A percentile compares a stretch with the other conserved stretches of the same genome.
phyloP scores from a whole-genome alignment of 2,113 vertebrate species.

The Pimephales promelas region DNA sequence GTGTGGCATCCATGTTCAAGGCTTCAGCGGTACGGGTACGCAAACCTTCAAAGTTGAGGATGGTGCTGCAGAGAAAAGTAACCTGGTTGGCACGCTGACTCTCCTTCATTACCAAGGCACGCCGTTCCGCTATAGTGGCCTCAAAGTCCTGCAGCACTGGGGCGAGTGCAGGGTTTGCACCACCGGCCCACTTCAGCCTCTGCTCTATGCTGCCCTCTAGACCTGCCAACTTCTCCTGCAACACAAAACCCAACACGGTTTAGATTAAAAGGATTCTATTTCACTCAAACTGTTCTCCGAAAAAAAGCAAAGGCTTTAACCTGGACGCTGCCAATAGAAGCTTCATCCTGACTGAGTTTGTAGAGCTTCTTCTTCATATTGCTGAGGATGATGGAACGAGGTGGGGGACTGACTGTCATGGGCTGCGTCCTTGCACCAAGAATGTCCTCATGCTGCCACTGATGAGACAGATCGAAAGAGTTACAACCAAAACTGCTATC shows the following conservation, averaged over 20 bases:
- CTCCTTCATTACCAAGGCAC: slow-evolving; percentile 89
- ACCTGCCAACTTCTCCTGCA: slow-evolving; percentile 89
- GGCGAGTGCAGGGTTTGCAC: slow-evolving; percentile 92
- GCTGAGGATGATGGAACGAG: slow-evolving; percentile 90
- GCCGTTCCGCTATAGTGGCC: slow-evolving; percentile 91
- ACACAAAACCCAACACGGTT: background rate
- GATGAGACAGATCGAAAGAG: background rate
- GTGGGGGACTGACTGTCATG: slow-evolving; percentile 88
- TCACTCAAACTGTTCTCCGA: background rate
- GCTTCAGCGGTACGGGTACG: slow-evolving; percentile 92
- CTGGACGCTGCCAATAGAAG: slow-evolving; percentile 88
- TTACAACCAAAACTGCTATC: background rate
- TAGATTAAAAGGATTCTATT: background rate
- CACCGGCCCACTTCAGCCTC: slow-evolving; percentile 97
- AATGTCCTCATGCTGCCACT: slow-evolving; percentile 98
- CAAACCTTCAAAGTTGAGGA: slow-evolving; percentile 94
- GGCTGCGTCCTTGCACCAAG: slow-evolving; percentile 88
- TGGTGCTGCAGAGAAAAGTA: slow-evolving; percentile 96
- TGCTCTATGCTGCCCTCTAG: slow-evolving; percentile 98
- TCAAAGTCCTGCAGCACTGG: slow-evolving; percentile 98
- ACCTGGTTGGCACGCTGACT: slow-evolving; percentile 95
- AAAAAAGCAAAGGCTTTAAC: slow-evolving; percentile 62
- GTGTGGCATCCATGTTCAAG: slow-evolving; percentile 86
- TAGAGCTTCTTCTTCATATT: slow-evolving; percentile 99
- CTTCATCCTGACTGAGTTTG: slow-evolving; percentile 93